Evolutionary conservation across 2,797 vertebrate species (phyloP).

Genomic region (Lagorchestes hirsutus): DNA sequence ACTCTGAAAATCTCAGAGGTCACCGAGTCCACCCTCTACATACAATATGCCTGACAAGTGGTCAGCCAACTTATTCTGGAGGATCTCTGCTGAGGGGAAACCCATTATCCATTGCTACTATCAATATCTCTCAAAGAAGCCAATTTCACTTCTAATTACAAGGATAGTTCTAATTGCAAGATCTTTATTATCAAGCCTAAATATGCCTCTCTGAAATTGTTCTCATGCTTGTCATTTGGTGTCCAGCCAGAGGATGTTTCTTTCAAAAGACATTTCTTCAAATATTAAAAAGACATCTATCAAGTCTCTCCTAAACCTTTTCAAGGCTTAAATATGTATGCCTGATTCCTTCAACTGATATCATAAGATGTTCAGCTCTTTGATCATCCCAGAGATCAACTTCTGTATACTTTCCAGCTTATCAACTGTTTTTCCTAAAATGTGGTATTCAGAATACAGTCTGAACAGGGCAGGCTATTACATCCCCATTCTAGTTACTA

Average conservation of each 20-base stretch:
- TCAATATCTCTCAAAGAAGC: neutral
- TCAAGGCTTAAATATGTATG: neutral
- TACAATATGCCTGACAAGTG: neutral
- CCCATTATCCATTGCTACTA: neutral
- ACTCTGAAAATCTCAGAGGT: neutral
- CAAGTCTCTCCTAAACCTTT: neutral
- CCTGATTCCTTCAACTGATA: no score
- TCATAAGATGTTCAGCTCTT: neutral
- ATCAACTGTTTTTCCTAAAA: neutral
- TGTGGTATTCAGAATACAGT: neutral
- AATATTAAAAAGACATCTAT: neutral
- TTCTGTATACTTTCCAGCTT: neutral
- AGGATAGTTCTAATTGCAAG: neutral
- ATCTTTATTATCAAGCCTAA: neutral
- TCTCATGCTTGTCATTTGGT: neutral
- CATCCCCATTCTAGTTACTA: neutral
- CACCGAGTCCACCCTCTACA: neutral
- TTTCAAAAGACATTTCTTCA: neutral
- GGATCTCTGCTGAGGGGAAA: neutral
- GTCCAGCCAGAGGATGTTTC: neutral
- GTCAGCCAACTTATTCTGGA: neutral
- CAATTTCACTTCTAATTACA: neutral
- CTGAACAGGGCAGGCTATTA: neutral
- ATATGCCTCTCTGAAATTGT: neutral
- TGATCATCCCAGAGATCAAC: neutral